Conservation (phyloP, 2,888 invertebrate genomes). For the Pediacus dermestoides region DNA sequence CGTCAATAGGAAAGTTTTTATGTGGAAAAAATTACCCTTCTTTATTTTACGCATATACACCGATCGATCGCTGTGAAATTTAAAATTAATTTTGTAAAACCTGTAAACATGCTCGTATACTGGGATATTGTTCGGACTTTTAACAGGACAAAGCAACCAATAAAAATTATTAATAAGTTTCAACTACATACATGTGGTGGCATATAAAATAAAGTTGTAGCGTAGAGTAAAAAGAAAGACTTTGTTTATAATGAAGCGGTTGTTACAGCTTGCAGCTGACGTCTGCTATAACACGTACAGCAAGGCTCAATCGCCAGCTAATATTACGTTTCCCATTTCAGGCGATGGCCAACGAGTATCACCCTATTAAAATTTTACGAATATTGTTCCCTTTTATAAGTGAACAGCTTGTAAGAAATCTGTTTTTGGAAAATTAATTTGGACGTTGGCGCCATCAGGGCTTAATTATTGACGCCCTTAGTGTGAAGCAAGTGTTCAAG, state of each 20-base stretch:
- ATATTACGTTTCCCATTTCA: conserved; percentile 21
- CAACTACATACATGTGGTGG: conserved; percentile 1
- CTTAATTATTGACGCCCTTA: no score
- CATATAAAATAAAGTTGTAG: conserved; percentile 2
- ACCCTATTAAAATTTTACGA: conserved; percentile 21
- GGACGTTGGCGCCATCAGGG: conserved; percentile 4
- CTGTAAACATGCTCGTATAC: no score
- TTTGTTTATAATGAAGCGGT: conserved; percentile 29
- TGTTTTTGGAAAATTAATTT: conserved; percentile 11
- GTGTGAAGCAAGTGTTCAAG: no score
- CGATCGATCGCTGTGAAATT: no score
- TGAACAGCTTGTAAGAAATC: conserved; percentile 25
- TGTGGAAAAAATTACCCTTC: no score
- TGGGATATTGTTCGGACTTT: no score
- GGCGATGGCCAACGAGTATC: conserved; percentile 22
- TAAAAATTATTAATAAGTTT: no score
- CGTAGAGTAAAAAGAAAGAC: conserved; percentile 16
- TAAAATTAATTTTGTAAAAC: no score
- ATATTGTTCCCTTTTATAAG: conserved; percentile 24
- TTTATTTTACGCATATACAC: no score
- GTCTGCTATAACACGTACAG: conserved; percentile 27
- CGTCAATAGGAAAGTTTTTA: no score
- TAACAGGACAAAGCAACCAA: no score
- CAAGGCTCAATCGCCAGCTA: conserved; percentile 26
- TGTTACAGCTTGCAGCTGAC: conserved; percentile 27